Evolutionary conservation across 2,888 invertebrate genomes (phyloP).

Genomic region (Cantharis nigra): DNA sequence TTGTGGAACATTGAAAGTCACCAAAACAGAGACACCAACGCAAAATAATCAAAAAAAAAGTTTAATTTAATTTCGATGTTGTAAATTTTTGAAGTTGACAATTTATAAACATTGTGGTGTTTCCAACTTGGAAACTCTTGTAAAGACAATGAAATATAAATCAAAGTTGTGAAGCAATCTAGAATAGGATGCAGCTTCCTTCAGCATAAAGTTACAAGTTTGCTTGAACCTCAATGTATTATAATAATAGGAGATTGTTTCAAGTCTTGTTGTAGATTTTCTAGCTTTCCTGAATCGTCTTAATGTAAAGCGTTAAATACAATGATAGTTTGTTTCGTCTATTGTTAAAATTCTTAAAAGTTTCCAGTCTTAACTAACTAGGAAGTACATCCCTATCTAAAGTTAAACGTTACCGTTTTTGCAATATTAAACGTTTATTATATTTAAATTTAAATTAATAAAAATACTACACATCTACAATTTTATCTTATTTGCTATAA

Average conservation of each 20-base stretch:
- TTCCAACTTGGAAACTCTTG: constrained; percentile 15
- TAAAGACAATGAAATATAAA: constrained; percentile 31
- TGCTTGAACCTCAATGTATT: constrained; percentile 24
- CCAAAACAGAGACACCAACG: background rate
- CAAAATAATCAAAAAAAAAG: background rate
- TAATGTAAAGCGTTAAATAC: constrained; percentile 17
- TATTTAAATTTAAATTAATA: too few relatives aligned
- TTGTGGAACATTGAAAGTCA: background rate
- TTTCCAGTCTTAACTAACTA: background rate
- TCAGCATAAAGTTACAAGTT: constrained; percentile 25
- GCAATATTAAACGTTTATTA: too few relatives aligned
- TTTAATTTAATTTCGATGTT: background rate
- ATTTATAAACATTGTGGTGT: constrained; percentile 17
- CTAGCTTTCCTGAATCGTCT: constrained; percentile 24
- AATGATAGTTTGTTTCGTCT: background rate
- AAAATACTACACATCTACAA: too few relatives aligned
- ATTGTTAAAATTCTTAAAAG: background rate
- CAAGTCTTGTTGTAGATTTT: constrained; percentile 29
- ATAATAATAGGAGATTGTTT: constrained; percentile 32
- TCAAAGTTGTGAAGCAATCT: constrained; percentile 29
- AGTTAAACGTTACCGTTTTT: background rate
- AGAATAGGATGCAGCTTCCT: constrained; percentile 27
- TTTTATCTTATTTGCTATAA: too few relatives aligned
- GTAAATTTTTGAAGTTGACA: background rate
- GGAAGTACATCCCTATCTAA: background rate